Evolutionary conservation across 2,113 vertebrate genomes (phyloP).

Genomic region (Zootoca vivipara): DNA sequence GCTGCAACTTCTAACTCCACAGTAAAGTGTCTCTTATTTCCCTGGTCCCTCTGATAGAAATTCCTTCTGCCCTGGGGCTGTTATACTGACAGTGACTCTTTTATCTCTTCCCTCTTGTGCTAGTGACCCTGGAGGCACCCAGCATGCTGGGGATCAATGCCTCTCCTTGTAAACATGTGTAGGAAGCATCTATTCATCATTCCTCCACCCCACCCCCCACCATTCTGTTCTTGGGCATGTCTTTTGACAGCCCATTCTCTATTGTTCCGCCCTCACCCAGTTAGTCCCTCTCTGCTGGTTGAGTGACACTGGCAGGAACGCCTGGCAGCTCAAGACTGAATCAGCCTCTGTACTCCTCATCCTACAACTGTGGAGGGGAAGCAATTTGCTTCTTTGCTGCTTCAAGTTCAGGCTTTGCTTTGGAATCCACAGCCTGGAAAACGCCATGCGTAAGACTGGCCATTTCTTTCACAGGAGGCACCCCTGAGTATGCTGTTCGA

Average conservation of each 20-base stretch:
- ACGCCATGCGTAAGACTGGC: neutral
- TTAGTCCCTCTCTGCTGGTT: neutral
- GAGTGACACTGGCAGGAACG: neutral
- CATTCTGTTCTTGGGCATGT: slow-evolving; percentile 19
- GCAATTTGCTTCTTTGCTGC: neutral
- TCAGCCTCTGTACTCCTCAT: neutral
- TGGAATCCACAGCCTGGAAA: neutral
- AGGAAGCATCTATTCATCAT: slow-evolving; percentile 33
- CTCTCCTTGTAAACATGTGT: slow-evolving; percentile 39
- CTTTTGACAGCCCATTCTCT: slow-evolving; percentile 27
- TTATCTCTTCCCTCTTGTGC: slow-evolving; percentile 31
- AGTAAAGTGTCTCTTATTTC: slow-evolving; percentile 9
- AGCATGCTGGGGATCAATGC: slow-evolving; percentile 32
- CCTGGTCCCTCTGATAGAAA: slow-evolving; percentile 3
- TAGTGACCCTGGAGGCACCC: slow-evolving; percentile 35
- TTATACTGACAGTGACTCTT: slow-evolving; percentile 23
- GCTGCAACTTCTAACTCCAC: neutral
- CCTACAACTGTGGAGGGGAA: neutral
- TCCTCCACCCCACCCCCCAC: neutral
- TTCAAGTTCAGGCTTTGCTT: neutral
- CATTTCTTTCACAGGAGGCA: neutral
- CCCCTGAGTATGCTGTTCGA: neutral
- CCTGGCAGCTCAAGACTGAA: neutral
- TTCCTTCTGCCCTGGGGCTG: slow-evolving; percentile 26
- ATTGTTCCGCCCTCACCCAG: neutral